These are phyloP conservation scores for Antedon mediterranea DNA, from an alignment of 53 echinoderm and acorn worm species.

Conservation along the genomic window DNA sequence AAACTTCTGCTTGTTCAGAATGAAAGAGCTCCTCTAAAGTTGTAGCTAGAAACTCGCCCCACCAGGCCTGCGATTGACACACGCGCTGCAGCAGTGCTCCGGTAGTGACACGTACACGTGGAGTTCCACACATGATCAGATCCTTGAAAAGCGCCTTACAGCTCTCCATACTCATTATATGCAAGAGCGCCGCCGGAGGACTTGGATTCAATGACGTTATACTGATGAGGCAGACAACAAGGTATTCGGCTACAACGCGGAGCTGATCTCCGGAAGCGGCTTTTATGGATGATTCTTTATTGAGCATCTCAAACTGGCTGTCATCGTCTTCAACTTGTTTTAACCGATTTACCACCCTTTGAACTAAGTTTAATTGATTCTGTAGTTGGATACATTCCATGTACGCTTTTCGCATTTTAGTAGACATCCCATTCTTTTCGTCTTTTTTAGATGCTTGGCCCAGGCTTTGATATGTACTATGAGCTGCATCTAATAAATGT, in stretches of 20 bases:
- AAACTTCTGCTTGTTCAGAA: slow-evolving; percentile 49
- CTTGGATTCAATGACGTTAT: slow-evolving; percentile 28
- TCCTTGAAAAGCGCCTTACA: slow-evolving; percentile 88
- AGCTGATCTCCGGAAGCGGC: slow-evolving; percentile 68
- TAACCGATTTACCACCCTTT: slow-evolving; percentile 41
- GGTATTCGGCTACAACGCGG: slow-evolving; percentile 65
- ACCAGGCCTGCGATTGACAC: slow-evolving; percentile 73
- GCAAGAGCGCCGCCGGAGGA: slow-evolving; percentile 34
- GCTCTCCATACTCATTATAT: slow-evolving; percentile 47
- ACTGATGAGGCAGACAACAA: slow-evolving; percentile 63
- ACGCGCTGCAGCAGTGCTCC: slow-evolving; percentile 67
- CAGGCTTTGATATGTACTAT: slow-evolving; percentile 16
- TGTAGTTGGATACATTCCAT: slow-evolving; percentile 76
- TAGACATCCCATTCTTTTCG: slow-evolving; percentile 22
- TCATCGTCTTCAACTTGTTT: slow-evolving; percentile 11
- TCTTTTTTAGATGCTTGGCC: slow-evolving; percentile 3
- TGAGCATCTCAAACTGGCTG: background rate
- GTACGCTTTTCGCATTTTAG: slow-evolving; percentile 50
- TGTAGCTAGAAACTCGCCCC: slow-evolving; percentile 96
- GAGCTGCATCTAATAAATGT: slow-evolving; percentile 35
- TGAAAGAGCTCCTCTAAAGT: slow-evolving; percentile 82
- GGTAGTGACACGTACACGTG: slow-evolving; percentile 49
- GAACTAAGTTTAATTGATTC: slow-evolving; percentile 62
- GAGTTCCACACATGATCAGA: slow-evolving; percentile 81
- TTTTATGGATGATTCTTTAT: slow-evolving; percentile 18